Evolutionary conservation across 2,888 invertebrate species (phyloP).

Genomic region (Euproctis similis): DNA sequence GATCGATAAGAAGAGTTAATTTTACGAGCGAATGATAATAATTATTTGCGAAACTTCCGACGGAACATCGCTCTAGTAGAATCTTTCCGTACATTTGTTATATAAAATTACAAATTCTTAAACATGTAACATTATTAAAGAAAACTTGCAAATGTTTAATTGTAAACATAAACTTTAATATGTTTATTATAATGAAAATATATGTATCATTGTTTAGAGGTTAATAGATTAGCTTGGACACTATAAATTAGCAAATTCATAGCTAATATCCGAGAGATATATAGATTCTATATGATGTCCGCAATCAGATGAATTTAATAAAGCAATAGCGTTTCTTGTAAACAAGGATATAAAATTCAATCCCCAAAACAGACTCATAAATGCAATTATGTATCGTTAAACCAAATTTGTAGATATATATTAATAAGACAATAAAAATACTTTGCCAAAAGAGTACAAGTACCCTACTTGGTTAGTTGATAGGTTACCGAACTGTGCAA

Average conservation of each 20-base stretch:
- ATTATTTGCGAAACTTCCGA: constrained; percentile 77
- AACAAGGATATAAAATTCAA: too few relatives aligned
- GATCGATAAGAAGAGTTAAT: constrained; percentile 75
- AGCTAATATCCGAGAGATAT: too few relatives aligned
- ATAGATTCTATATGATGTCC: too few relatives aligned
- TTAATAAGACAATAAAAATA: constrained; percentile 21
- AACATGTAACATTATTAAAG: constrained; percentile 45
- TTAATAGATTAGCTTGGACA: too few relatives aligned
- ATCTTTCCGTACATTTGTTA: constrained; percentile 66
- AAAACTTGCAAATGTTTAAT: too few relatives aligned
- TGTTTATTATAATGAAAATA: too few relatives aligned
- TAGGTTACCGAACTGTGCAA: constrained; percentile 22
- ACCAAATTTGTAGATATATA: constrained; percentile 20
- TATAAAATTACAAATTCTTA: constrained; percentile 58
- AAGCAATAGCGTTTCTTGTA: too few relatives aligned
- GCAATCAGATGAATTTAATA: too few relatives aligned
- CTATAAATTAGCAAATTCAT: too few relatives aligned
- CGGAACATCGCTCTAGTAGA: constrained; percentile 69
- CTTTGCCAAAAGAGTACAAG: constrained; percentile 22
- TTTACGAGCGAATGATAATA: constrained; percentile 74
- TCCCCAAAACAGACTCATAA: not conserved
- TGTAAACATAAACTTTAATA: too few relatives aligned
- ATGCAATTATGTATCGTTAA: constrained; percentile 15
- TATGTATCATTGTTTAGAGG: too few relatives aligned
- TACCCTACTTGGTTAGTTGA: constrained; percentile 25